These are phyloP conservation scores for Drosophila niveifrons DNA, from an alignment of 2,888 invertebrate genomes.

Conservation along the genomic window DNA sequence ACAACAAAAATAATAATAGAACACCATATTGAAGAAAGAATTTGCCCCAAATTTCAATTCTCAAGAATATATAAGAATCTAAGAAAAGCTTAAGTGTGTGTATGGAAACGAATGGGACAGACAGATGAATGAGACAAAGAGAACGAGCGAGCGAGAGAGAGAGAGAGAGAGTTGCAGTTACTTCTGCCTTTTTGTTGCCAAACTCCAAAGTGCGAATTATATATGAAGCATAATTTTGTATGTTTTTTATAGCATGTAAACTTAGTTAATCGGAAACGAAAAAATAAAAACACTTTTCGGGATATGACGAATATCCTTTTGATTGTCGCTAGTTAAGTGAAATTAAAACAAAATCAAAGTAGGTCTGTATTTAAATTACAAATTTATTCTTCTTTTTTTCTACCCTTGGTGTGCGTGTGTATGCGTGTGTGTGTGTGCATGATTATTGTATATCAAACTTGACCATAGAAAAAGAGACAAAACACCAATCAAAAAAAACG, in stretches of 20 bases:
- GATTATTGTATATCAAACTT: slow-evolving; percentile 1
- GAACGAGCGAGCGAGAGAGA: slow-evolving; percentile 1
- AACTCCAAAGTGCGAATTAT: slow-evolving; percentile 49
- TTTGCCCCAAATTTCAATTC: neutral
- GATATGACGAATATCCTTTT: neutral
- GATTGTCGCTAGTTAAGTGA: slow-evolving; percentile 24
- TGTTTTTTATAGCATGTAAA: slow-evolving; percentile 35
- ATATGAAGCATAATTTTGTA: slow-evolving; percentile 41
- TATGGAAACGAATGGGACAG: slow-evolving; percentile 8
- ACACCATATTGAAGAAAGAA: no score
- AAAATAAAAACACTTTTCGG: neutral
- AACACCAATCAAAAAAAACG: slow-evolving; percentile 14
- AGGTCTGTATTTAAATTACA: neutral
- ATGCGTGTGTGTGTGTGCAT: neutral
- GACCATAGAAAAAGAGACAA: slow-evolving; percentile 22
- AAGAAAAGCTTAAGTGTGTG: slow-evolving; percentile 1
- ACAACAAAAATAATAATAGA: neutral
- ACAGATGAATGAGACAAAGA: slow-evolving; percentile 2
- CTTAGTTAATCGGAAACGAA: slow-evolving; percentile 21
- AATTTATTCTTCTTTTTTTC: neutral
- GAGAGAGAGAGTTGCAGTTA: slow-evolving; percentile 23
- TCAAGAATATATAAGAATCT: neutral
- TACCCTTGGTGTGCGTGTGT: neutral
- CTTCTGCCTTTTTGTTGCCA: slow-evolving; percentile 59
- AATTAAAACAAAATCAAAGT: slow-evolving; percentile 8